A percentile compares a stretch with the other conserved stretches of the same genome.
These are phyloP conservation scores for Miniopterus natalensis DNA, from an alignment of 2,113 vertebrate species.

Conservation along the genomic window DNA sequence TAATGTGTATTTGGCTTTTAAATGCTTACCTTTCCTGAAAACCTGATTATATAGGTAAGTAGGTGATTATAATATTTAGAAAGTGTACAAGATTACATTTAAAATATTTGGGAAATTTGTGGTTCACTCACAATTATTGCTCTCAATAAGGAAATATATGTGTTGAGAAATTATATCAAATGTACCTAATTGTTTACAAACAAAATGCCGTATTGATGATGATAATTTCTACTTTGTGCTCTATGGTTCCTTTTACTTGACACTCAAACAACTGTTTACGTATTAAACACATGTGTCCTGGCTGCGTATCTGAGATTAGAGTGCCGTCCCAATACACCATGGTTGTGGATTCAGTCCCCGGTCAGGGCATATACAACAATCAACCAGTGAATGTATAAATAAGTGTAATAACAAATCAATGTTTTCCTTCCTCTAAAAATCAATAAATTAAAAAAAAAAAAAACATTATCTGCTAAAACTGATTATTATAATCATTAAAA, in stretches of 20 bases:
- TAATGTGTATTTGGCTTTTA: background rate
- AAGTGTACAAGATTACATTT: background rate
- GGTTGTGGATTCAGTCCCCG: no score
- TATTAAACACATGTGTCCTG: background rate
- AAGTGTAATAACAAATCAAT: background rate
- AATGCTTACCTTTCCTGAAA: background rate
- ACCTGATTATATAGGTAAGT: background rate
- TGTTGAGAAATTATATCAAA: constrained; percentile 15
- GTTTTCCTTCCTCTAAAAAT: background rate
- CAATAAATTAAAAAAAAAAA: background rate
- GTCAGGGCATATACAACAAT: no score
- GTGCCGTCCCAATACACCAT: background rate
- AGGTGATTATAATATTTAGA: constrained; percentile 6
- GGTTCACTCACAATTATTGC: background rate
- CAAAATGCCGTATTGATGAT: background rate
- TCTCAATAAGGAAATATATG: background rate
- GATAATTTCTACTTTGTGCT: background rate
- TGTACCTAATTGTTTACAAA: background rate
- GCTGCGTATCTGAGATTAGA: background rate
- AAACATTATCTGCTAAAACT: background rate
- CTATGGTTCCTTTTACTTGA: background rate
- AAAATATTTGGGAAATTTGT: background rate
- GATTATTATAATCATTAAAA: background rate
- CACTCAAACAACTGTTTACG: constrained; percentile 38
- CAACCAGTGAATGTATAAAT: no score